These are phyloP conservation scores for Epizoanthus stellaris DNA, from an alignment of 92 coral and sea anemone genomes.

Conservation along the genomic window DNA sequence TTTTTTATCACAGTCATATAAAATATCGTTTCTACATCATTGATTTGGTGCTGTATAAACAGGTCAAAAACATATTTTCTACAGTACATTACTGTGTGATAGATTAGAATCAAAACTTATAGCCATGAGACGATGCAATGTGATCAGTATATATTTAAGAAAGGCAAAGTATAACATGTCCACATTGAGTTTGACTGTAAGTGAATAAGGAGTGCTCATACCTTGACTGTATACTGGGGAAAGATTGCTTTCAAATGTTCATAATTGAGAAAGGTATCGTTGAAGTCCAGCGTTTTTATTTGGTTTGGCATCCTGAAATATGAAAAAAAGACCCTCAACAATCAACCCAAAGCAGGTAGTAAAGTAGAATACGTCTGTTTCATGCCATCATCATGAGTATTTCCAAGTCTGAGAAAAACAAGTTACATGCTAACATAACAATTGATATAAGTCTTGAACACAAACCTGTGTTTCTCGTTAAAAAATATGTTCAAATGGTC, in stretches of 20 bases:
- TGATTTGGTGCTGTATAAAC: too few species aligned
- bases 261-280: slow-evolving; percentile 93
- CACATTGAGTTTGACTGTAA: neutral
- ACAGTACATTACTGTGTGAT: neutral
- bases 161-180: neutral
- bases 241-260: slow-evolving; percentile 84
- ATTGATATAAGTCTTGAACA: too few species aligned
- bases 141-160: neutral
- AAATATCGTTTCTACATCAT: too few species aligned
- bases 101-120: neutral
- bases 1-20: too few species aligned
- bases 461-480: too few species aligned
- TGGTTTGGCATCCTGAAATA: slow-evolving; percentile 92
- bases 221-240: slow-evolving; percentile 93
- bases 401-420: too few species aligned
- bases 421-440: too few species aligned
- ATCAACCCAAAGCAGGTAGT: neutral
- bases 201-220: slow-evolving; percentile 21
- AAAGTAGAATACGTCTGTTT: too few species aligned
- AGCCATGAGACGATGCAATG: neutral
- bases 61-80: too few species aligned
- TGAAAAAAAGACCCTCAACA: neutral
- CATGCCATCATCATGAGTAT: too few species aligned
- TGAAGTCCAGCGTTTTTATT: slow-evolving; percentile 82
- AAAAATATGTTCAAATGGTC: too few species aligned